Evolutionary conservation across 2,797 vertebrate genomes (phyloP).

Genomic region (Phalloptychus januarius): DNA sequence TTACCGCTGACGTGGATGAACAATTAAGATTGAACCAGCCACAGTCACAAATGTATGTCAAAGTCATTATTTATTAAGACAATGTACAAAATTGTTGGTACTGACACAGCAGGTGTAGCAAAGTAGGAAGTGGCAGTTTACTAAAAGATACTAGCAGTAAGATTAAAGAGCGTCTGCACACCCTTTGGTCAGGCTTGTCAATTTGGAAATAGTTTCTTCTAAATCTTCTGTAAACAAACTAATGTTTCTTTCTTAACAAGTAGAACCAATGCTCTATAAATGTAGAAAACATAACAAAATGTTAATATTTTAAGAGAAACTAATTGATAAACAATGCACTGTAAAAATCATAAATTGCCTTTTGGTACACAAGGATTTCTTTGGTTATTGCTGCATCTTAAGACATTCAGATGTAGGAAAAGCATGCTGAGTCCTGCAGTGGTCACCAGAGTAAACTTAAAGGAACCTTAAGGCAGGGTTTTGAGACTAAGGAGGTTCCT

Average conservation of each 20-base stretch:
- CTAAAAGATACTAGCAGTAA: constrained; percentile 17
- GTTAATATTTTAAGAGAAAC: constrained; percentile 5
- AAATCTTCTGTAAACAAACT: constrained; percentile 16
- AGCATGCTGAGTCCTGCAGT: constrained; percentile 46
- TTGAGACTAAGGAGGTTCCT: constrained; percentile 8
- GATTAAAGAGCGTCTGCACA: constrained; percentile 9
- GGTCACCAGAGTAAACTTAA: constrained; percentile 33
- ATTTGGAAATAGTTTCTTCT: constrained; percentile 16
- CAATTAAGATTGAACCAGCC: not conserved
- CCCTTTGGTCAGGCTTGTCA: constrained; percentile 6
- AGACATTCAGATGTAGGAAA: constrained; percentile 26
- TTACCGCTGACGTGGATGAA: not conserved
- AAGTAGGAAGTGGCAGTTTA: constrained; percentile 32
- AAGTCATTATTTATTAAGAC: constrained; percentile 81
- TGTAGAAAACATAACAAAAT: not conserved
- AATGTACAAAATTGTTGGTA: constrained; percentile 80
- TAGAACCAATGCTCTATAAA: constrained; percentile 7
- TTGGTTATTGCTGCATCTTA: constrained; percentile 7
- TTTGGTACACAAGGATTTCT: constrained; percentile 11
- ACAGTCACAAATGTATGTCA: constrained; percentile 60
- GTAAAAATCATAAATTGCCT: constrained; percentile 8
- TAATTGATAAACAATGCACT: not conserved
- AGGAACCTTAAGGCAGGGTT: constrained; percentile 5
- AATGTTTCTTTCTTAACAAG: constrained; percentile 6
- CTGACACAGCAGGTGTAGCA: constrained; percentile 66